Evolutionary conservation across 2,113 vertebrate genomes (phyloP).

Genomic region (Kryptolebias marmoratus): DNA sequence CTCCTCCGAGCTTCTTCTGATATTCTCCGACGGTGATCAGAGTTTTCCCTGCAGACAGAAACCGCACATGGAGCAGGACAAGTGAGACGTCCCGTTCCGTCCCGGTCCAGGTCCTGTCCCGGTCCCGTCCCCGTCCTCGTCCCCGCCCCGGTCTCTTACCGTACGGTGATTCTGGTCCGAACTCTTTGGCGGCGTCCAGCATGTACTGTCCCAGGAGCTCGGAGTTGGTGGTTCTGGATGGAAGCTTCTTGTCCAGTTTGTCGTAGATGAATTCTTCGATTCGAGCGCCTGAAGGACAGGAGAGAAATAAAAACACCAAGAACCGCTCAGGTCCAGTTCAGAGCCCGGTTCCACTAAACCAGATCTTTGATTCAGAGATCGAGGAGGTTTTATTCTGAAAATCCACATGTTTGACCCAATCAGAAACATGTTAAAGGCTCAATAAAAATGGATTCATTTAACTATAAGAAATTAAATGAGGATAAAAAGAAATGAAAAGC

Average conservation of each 20-base stretch:
- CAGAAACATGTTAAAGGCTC: too few species aligned
- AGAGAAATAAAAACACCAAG: neutral
- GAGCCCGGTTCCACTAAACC: too few species aligned
- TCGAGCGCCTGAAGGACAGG: constrained; percentile 80
- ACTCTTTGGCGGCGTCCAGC: constrained; percentile 90
- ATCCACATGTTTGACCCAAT: too few species aligned
- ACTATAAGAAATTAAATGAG: too few species aligned
- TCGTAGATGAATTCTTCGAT: constrained; percentile 97
- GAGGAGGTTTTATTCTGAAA: too few species aligned
- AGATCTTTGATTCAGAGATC: too few species aligned
- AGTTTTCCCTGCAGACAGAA: constrained; percentile 77
- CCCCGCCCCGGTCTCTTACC: constrained; percentile 77
- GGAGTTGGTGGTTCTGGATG: constrained; percentile 88
- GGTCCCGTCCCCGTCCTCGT: neutral
- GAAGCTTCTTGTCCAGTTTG: constrained; percentile 94
- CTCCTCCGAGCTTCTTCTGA: constrained; percentile 87
- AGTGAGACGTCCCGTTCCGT: neutral
- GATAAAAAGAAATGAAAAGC: too few species aligned
- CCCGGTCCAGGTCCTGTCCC: neutral
- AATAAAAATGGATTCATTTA: too few species aligned
- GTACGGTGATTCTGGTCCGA: constrained; percentile 88
- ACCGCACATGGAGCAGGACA: neutral
- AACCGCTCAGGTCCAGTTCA: too few species aligned
- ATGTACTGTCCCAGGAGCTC: constrained; percentile 95
- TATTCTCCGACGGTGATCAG: constrained; percentile 92